Conservation (phyloP, 1,140 invertebrate species). For the Idris sp. region DNA sequence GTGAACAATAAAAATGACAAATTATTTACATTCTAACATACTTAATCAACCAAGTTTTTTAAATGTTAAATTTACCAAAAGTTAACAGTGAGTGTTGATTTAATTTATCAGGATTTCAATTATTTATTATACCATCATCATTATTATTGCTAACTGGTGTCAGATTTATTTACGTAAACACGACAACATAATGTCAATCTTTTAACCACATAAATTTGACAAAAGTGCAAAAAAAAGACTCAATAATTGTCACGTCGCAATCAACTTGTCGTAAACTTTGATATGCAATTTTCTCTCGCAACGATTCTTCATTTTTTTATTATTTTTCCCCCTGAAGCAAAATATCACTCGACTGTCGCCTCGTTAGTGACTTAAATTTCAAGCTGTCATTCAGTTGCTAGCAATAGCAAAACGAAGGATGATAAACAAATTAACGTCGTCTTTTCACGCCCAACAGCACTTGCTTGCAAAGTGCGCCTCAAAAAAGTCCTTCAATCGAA, state of each 20-base stretch:
- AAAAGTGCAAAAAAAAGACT: slow-evolving; percentile 38
- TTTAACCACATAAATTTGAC: slow-evolving; percentile 11
- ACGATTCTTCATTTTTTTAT: no score
- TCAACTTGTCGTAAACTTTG: slow-evolving; percentile 57
- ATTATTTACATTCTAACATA: not conserved
- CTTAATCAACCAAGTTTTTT: no score
- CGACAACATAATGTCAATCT: slow-evolving; percentile 8
- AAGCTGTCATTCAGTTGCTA: slow-evolving; percentile 46
- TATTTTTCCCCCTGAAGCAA: slow-evolving; percentile 34
- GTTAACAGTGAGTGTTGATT: no score
- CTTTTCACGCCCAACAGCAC: slow-evolving; percentile 22
- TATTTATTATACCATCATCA: no score
- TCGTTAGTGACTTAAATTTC: slow-evolving; percentile 58
- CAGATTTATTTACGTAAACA: slow-evolving; percentile 26
- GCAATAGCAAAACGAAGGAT: slow-evolving; percentile 36
- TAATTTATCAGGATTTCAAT: no score
- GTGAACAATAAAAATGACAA: not conserved
- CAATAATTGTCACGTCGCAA: slow-evolving; percentile 53
- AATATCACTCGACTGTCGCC: slow-evolving; percentile 40
- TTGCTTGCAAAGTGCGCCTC: slow-evolving; percentile 8
- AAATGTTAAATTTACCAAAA: no score
- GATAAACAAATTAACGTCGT: slow-evolving; percentile 61
- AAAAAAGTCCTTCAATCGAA: slow-evolving; percentile 12
- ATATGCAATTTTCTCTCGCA: slow-evolving; percentile 56
- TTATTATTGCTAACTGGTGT: no score